Evolutionary conservation across 2,888 invertebrate species (phyloP).

Genomic region (Acanthopleura granulata): DNA sequence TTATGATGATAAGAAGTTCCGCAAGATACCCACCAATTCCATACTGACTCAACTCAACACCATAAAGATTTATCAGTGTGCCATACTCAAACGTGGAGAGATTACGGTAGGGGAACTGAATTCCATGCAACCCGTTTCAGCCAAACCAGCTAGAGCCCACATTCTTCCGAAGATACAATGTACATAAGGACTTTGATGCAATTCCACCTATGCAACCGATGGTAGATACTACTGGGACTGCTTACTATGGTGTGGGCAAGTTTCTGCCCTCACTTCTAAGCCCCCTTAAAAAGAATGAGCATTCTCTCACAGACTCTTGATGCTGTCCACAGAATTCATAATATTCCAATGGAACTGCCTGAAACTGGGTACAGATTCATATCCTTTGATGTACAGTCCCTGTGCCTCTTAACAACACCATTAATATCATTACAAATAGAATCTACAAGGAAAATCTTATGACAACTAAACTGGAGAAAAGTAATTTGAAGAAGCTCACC

Average conservation of each 20-base stretch:
- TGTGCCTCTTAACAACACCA: too few species aligned
- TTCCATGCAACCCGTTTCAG: background rate
- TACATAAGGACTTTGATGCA: background rate
- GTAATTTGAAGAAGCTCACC: too few species aligned
- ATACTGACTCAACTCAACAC: background rate
- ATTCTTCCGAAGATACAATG: background rate
- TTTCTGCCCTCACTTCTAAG: background rate
- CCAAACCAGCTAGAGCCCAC: background rate
- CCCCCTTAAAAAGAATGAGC: too few species aligned
- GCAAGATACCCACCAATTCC: background rate
- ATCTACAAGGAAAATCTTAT: too few species aligned
- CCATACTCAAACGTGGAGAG: background rate
- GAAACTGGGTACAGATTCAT: too few species aligned
- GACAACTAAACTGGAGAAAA: too few species aligned
- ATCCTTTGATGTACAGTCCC: too few species aligned
- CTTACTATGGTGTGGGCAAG: background rate
- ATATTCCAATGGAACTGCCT: too few species aligned
- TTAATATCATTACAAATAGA: too few species aligned
- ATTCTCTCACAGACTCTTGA: too few species aligned
- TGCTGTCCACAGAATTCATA: too few species aligned
- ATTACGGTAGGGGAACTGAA: background rate
- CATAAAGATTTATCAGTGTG: background rate
- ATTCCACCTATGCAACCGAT: background rate
- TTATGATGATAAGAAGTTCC: constrained; percentile 2
- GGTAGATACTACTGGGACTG: background rate